Base-by-base conservation (phyloP, 2,888 invertebrate species). In the Habroteleia sp. region DNA sequence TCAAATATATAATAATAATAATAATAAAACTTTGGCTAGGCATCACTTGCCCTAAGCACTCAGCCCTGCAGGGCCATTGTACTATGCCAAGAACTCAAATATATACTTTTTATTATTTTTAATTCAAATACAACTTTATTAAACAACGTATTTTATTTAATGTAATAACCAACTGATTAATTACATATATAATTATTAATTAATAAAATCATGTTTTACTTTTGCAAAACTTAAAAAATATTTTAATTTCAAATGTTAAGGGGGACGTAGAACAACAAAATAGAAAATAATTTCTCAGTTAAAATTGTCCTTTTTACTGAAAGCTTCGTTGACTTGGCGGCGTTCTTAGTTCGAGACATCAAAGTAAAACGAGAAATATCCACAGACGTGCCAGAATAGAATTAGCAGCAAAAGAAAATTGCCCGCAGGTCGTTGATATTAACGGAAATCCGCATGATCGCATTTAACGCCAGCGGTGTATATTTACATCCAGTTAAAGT, bases 301-400 rank as follows among this genome's bases (percentile, higher is more conserved):
- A 39, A 23, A 8, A 42, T 58, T 4, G 33, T 66, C 56, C 20
- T 63, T 73, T 73, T 66, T 58, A 42, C 23, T 60, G 2, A 60
- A 58, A 48, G 46, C 54, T 66, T 66, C 58, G 62, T 60, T 50
- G 44, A 54, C 54, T 39, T 17, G 62, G 37, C 54, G 62, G 39
- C 62, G 42, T 27, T 60, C 63, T 60, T 52, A 44, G 41, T 48
- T 54, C 25, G 16, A 66, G 54, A 66, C 65, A 66, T 74, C 73
- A 65, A 75, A 75, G 69, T 65, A 69, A 44, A 58, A 71, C 66
- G 54, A 60, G 74, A 58, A 75, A 68, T 50, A 56, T 74, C 60
- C 41, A 41, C 50, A 69, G 56, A 68, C 44, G 56, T 33, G 68
- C 68, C 62, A 74, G 68, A 75, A 75, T 75, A 75, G 75, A 75